These are phyloP conservation scores for Lithophane leautieri DNA, from an alignment of 2,888 invertebrate species.

Conservation along the genomic window DNA sequence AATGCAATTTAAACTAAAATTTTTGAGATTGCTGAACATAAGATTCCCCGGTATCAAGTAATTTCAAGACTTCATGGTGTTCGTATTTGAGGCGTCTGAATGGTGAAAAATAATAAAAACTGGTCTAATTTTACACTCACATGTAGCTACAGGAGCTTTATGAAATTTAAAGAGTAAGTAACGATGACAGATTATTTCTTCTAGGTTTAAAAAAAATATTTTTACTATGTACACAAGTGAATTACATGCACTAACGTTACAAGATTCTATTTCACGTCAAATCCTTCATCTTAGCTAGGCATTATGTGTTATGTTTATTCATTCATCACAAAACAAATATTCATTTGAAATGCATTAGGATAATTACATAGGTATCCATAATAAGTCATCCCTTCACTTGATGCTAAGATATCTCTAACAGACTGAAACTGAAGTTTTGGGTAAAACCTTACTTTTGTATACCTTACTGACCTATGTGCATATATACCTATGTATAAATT, in stretches of 20 bases:
- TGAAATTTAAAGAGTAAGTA: background rate
- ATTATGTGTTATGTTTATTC: background rate
- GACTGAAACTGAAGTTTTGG: background rate
- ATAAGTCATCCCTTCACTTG: constrained; percentile 3
- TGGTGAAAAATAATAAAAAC: background rate
- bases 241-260: constrained; percentile 4
- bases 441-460: background rate
- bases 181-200: background rate
- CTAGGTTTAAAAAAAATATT: no score
- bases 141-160: background rate
- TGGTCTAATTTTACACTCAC: no score
- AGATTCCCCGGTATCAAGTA: background rate
- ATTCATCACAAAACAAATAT: background rate
- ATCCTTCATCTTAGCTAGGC: background rate
- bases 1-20: background rate
- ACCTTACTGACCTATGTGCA: background rate
- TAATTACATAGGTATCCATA: background rate
- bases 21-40: background rate
- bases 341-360: background rate
- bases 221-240: background rate
- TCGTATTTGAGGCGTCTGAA: no score
- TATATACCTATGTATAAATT: background rate
- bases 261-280: background rate
- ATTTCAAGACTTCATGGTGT: background rate
- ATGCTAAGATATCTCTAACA: background rate